Conservation (phyloP, 2,888 invertebrate species). For the Girardia tigrina region DNA sequence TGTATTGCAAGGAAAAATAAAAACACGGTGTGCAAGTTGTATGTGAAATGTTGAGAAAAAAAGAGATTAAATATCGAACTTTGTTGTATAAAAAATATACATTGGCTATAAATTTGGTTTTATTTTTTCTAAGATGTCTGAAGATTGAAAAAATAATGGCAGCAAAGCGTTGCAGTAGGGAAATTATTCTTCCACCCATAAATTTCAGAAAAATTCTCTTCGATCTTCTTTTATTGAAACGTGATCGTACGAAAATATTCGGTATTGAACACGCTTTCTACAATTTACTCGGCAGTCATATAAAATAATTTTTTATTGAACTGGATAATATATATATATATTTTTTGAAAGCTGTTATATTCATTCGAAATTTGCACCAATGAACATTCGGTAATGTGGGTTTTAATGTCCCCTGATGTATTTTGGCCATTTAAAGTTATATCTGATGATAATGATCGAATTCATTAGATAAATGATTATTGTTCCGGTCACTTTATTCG, state of each 20-base stretch:
- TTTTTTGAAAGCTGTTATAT: constrained; percentile 11
- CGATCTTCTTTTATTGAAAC: not conserved
- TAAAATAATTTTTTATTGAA: not conserved
- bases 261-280: constrained; percentile 2
- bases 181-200: not conserved
- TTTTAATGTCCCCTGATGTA: not conserved
- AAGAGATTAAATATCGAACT: too few relatives aligned
- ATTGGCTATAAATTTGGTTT: too few relatives aligned
- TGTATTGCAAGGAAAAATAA: too few relatives aligned
- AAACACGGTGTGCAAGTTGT: too few relatives aligned
- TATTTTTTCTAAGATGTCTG: too few relatives aligned
- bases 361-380: not conserved
- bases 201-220: not conserved
- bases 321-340: constrained; percentile 6
- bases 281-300: not conserved
- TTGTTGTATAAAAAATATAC: too few relatives aligned
- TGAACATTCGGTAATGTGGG: not conserved
- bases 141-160: too few relatives aligned
- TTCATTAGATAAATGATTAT: not conserved
- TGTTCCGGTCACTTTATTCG: not conserved
- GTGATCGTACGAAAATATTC: not conserved
- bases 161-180: too few relatives aligned
- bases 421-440: constrained; percentile 6
- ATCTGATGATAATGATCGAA: not conserved
- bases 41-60: too few relatives aligned